Evolutionary conservation across 2,888 invertebrate species (phyloP), one percentile per base, ranked within the genome.

Genomic region (Busseola fusca): DNA sequence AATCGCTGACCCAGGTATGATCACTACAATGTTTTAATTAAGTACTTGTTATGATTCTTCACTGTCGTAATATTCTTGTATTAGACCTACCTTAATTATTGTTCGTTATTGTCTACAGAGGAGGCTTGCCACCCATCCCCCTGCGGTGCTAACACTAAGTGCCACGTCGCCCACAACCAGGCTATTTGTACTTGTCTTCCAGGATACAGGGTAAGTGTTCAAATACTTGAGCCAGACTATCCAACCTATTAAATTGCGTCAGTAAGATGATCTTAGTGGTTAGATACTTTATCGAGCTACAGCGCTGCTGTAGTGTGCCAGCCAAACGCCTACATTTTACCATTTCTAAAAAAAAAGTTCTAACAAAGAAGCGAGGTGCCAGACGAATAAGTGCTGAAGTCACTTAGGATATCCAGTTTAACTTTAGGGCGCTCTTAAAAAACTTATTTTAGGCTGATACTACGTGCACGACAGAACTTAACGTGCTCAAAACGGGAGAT

Each of bases 101-200:
- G 6, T 42, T 48, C 40, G 1, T 60, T 65, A 37, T 27, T 81
- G 7, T 83, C 88, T 86, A 54, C 92, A 98, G 98, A 98, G 95
- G 98, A 98, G 88, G 96, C 97, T 58, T 98, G 98, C 90, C 97
- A 97, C 87, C 98, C 98, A 21, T 97, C 97, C 77, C 98, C 98
- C 0, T 98, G 98, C 84, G 98, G 98, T 12, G 87, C 89, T 56
- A 98, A 98, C 92, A 98, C 98, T 1, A 97, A 97, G 66, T 98
- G 98, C 90, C 97, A 97, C 88, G 97, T 98, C 16, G 94, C 97
- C 58, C 97, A 97, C 89, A 97, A 97, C 82, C 97, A 97, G 27
- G 97, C 98, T 1, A 97, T 97, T 16, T 98, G 98, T 88, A 97
- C 97, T 64, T 98, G 98, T 86, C 92, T 97, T 64, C 97, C 97